Evolutionary conservation across 2,888 invertebrate genomes (phyloP), one percentile per base, ranked within the genome.

Genomic region (Calameuta pallipes): DNA sequence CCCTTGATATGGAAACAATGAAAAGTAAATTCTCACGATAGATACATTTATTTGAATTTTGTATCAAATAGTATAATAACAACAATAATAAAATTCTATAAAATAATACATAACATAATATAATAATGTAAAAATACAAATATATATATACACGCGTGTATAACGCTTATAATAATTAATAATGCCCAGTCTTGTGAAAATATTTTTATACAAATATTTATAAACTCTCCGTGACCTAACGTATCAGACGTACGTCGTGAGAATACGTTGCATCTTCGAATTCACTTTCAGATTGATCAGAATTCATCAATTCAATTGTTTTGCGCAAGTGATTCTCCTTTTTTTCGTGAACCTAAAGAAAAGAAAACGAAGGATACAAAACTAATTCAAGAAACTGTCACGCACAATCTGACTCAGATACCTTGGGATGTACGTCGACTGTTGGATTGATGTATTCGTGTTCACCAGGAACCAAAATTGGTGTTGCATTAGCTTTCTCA

Each of bases 381-480:
- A 37, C 36, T 31, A 73, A 73, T 73, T 73, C 73, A 31, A 34
- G 13, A 33, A 35, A n/a, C 34, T 31, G 4, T 33, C 34, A 73
- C 23, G 30, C 34, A 30, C 30, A 13, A 30, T 11, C 15, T 3
- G 73, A 34, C 31, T 75, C 23, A 11, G 35, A 34, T 75, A 78
- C 78, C 68, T 73, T 76, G 15, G 76, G 75, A 15, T 34, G 76
- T 11, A 78, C 37, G 33, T 81, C 79, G 73, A 74, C 75, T 69
- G 83, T 81, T 33, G 91, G 91, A 84, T 92, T 92, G 31, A 85
- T 76, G 79, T 91, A 92, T 77, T 91, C 89, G 77, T 92, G 91
- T 77, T 90, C 85, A 30, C 89, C 90, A 4, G 91, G 88, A 68
- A 85, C 81, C 37, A 91, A 79, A 36, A 85, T 76, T 15, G 86